Conservation (phyloP, 2,888 invertebrate genomes). For the Malacosoma neustria region DNA sequence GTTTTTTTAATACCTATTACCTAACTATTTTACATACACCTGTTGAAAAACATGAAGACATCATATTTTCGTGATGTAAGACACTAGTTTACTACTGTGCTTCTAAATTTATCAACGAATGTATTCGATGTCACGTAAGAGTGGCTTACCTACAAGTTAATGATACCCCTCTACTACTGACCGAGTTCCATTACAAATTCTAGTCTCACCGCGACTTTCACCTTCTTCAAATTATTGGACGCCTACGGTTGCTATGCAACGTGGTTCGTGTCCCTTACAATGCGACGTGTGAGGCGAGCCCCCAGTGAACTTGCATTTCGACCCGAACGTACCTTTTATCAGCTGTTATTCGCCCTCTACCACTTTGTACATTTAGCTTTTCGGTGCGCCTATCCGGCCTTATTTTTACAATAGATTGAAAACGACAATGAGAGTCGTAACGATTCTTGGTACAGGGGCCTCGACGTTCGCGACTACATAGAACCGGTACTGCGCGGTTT, state of each 20-base stretch:
- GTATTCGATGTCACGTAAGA: background rate
- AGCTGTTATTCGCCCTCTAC: constrained; percentile 29
- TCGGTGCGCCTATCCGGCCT: background rate
- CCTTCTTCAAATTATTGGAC: constrained; percentile 19
- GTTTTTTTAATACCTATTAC: too few species aligned
- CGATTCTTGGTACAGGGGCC: constrained; percentile 20
- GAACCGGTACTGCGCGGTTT: constrained; percentile 45
- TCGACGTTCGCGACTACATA: constrained; percentile 21
- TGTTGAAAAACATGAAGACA: too few species aligned
- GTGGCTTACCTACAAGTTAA: constrained; percentile 2
- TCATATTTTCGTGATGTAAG: too few species aligned
- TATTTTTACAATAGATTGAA: background rate
- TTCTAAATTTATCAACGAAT: too few species aligned
- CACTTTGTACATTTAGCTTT: constrained; percentile 13
- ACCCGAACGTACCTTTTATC: constrained; percentile 38
- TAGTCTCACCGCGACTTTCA: constrained; percentile 17
- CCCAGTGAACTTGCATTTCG: constrained; percentile 46
- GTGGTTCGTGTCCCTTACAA: constrained; percentile 16
- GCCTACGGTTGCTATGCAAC: constrained; percentile 21
- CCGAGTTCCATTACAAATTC: constrained; percentile 10
- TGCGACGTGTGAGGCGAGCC: constrained; percentile 41
- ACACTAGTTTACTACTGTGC: too few species aligned
- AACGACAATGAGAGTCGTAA: constrained; percentile 4
- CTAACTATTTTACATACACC: too few species aligned
- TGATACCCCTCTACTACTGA: constrained; percentile 5